phyloP scores from a whole-genome alignment of 2,113 vertebrate genomes.

The Hylia prasina region DNA sequence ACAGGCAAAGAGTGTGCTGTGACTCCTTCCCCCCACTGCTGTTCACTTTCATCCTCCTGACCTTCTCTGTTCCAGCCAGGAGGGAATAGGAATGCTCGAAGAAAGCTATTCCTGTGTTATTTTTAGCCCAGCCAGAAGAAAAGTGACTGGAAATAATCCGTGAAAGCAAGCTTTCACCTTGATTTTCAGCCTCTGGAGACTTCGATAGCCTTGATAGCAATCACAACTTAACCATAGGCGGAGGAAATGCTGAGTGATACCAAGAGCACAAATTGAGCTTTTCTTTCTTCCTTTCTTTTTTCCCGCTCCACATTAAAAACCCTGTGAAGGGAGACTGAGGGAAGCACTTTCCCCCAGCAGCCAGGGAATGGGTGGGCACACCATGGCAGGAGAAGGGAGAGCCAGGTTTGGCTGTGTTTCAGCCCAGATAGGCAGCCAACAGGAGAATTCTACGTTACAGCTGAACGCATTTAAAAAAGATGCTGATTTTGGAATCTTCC shows the following conservation, averaged over 20 bases:
- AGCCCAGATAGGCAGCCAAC: background rate
- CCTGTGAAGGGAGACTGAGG: background rate
- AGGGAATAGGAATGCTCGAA: slow-evolving; percentile 35
- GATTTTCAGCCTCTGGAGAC: slow-evolving; percentile 46
- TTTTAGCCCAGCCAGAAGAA: slow-evolving; percentile 53
- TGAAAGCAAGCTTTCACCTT: slow-evolving; percentile 55
- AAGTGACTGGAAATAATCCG: slow-evolving; percentile 54
- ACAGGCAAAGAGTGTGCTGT: background rate
- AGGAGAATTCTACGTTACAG: background rate
- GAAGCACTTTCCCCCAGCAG: background rate
- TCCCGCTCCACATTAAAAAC: background rate
- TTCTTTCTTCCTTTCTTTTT: background rate
- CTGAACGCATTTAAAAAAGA: accelerated
- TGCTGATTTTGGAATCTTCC: background rate
- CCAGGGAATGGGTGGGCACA: background rate
- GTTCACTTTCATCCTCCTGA: slow-evolving; percentile 27
- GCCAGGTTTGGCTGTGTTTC: background rate
- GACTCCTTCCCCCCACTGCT: background rate
- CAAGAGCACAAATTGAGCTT: background rate
- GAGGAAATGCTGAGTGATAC: slow-evolving; percentile 31
- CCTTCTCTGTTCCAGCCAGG: slow-evolving; percentile 25
- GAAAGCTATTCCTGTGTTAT: slow-evolving; percentile 34
- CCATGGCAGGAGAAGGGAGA: background rate
- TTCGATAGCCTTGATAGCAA: slow-evolving; percentile 33
- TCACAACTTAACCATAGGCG: slow-evolving; percentile 16